A percentile compares a stretch with the other conserved stretches of the same genome.
Conservation (phyloP, 2,113 vertebrate species). For the Clinocottus analis region DNA sequence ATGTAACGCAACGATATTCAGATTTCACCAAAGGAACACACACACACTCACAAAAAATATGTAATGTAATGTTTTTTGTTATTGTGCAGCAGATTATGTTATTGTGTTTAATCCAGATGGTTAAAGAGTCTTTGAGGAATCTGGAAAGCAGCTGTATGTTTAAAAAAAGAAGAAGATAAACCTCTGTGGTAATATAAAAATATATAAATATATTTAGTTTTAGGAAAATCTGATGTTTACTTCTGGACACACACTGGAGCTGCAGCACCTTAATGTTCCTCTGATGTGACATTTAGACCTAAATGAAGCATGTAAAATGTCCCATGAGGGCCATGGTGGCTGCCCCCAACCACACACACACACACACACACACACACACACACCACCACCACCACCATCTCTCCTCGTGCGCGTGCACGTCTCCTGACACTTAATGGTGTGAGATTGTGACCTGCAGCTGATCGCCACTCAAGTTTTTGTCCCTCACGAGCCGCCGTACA, state of each 20-base stretch:
- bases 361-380: too few relatives aligned
- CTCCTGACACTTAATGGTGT: neutral
- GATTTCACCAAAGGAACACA: too few relatives aligned
- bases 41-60: too few relatives aligned
- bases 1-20: neutral
- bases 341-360: neutral
- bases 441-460: neutral
- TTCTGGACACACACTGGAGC: neutral
- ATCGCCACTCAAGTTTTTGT: neutral
- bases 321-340: neutral
- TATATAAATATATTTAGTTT: neutral
- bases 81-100: neutral
- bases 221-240: neutral
- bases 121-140: neutral
- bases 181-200: too few relatives aligned
- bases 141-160: neutral
- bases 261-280: neutral
- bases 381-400: too few relatives aligned
- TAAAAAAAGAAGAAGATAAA: too few relatives aligned
- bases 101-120: too few relatives aligned
- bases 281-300: slow-evolving; percentile 36
- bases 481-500: slow-evolving; percentile 12
- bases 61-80: too few relatives aligned
- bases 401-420: neutral
- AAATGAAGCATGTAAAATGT: neutral